Base-by-base conservation (phyloP, 1,140 invertebrate genomes). In the Atta texana region DNA sequence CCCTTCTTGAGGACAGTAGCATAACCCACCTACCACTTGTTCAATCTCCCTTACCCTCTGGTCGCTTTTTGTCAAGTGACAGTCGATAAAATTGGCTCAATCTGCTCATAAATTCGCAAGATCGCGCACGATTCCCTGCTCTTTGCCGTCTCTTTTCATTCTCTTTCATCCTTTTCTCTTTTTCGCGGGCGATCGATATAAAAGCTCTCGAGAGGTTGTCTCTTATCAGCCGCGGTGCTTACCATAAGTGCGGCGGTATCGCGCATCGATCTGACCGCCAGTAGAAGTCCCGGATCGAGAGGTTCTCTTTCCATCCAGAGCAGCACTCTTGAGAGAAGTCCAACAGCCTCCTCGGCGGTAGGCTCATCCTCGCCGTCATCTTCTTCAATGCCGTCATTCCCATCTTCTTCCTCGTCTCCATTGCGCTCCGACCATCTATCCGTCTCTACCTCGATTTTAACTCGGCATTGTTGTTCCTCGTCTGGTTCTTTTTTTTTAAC, bases 301-400 rank as follows among this genome's bases (percentile, higher is more conserved):
- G 96, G 95, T 92, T 96, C 94, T 31, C 94, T 95, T 85, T 96
- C 96, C 95, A 96, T 96, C 96, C 96, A 96, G 4, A 93, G 86
- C 14, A 96, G 92, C 24, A 95, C 95, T 57, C 94, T 94, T 14
- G 94, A 93, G 10, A 96, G 92, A 31, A 95, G 92, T 51, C 92
- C 87, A 7, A 95, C 94, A 0, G 94, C 94, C 82, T 96, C 96
- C 49, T 92, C 91, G 14, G 95, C 93, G 16, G 90, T 93, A 0
- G 95, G 95, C 12, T 89, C 88, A 21, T 89, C 89, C 0, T 92
- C 89, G 0, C 92, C 89, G 6, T 92, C 91, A 0, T 85, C 86
- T 0, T 92, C 89, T 5, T 87, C 85, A 31, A 92, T 91, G 3
- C 80, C 84, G 57, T 85, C 74, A 57, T 84, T 85, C 12, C 80